Evolutionary conservation across 2,797 vertebrate species (phyloP).

Genomic region (Hemitrygon akajei): DNA sequence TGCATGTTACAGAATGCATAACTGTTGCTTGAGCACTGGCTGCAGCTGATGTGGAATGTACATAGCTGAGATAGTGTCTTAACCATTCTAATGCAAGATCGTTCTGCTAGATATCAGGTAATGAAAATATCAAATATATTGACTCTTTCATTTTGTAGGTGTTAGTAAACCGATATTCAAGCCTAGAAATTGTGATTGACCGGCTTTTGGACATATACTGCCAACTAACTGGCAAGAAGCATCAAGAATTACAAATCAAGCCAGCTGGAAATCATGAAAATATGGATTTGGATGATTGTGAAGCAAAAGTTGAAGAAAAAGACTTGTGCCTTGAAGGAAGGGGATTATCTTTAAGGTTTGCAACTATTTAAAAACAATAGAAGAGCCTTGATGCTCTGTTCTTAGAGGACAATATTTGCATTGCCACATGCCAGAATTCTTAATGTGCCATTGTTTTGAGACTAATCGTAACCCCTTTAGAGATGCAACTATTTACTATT

Average conservation of each 20-base stretch:
- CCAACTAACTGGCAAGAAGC: slow-evolving; percentile 76
- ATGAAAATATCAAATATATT: too few relatives aligned
- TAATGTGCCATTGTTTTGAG: not conserved
- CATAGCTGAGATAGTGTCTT: not conserved
- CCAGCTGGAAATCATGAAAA: slow-evolving; percentile 38
- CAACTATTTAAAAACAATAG: not conserved
- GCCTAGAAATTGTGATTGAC: slow-evolving; percentile 64
- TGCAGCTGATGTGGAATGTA: not conserved
- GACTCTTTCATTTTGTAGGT: slow-evolving; percentile 56
- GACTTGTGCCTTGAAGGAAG: slow-evolving; percentile 72
- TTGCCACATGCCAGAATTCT: not conserved
- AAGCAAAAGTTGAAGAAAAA: slow-evolving; percentile 54
- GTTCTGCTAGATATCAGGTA: not conserved
- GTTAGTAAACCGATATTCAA: slow-evolving; percentile 66
- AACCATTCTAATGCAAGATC: not conserved
- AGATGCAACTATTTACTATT: not conserved
- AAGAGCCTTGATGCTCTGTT: too few relatives aligned
- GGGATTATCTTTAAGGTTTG: slow-evolving; percentile 80
- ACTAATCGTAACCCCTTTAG: not conserved
- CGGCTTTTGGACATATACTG: slow-evolving; percentile 83
- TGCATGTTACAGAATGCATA: not conserved
- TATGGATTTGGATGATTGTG: slow-evolving; percentile 42
- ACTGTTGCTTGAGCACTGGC: not conserved
- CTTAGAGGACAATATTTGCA: not conserved
- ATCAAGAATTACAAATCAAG: slow-evolving; percentile 47